A percentile compares a stretch with the other conserved stretches of the same genome.
These are phyloP conservation scores for Gastracanthus pulcherrimus DNA, from an alignment of 2,888 invertebrate genomes.

Conservation along the genomic window DNA sequence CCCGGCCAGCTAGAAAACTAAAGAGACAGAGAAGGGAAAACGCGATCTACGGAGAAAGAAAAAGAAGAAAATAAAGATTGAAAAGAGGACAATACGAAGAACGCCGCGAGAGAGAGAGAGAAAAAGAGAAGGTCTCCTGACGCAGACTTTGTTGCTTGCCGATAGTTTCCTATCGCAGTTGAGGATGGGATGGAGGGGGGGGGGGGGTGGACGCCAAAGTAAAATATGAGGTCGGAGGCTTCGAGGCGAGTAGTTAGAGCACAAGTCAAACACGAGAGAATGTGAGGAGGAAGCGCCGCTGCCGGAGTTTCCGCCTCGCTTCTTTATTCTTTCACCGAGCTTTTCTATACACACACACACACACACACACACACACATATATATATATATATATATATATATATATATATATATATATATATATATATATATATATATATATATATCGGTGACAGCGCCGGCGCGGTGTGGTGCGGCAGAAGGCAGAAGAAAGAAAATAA, in stretches of 20 bases:
- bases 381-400: background rate
- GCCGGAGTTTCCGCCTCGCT: background rate
- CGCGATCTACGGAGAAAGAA: background rate
- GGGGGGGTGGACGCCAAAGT: constrained; percentile 62
- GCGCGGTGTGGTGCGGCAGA: background rate
- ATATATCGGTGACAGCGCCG: constrained; percentile 10
- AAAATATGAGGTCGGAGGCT: constrained; percentile 67
- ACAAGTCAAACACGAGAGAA: constrained; percentile 68
- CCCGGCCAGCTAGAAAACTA: background rate
- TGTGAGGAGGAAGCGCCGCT: constrained; percentile 18
- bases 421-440: background rate
- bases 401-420: background rate
- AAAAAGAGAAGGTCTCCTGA: background rate
- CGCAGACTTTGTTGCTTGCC: constrained; percentile 51
- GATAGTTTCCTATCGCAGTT: constrained; percentile 59
- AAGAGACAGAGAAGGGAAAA: constrained; percentile 16
- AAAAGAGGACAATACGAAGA: background rate
- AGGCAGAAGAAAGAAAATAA: constrained; percentile 26
- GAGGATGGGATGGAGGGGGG: constrained; percentile 1
- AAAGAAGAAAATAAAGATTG: background rate
- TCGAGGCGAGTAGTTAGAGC: constrained; percentile 65
- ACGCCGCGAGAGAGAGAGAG: background rate
- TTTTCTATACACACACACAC: background rate
- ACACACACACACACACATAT: no score
- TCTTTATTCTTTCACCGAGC: background rate